Conservation (phyloP, 1,140 invertebrate species). For the Carposina sasakii region DNA sequence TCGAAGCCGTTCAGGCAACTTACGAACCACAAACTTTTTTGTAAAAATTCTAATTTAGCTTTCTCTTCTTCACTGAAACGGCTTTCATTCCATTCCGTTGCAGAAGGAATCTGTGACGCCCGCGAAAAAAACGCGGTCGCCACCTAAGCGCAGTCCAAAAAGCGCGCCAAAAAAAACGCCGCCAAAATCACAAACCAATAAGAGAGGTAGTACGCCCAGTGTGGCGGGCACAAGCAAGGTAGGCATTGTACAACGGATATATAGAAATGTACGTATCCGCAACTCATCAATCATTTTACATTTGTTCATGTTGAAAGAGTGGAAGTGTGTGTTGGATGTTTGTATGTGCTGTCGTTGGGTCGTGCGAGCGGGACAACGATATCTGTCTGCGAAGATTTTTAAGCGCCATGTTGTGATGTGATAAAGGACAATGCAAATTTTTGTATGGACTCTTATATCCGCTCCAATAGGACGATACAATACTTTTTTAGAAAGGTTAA, state of each 20-base stretch:
- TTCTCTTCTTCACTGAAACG: too few species aligned
- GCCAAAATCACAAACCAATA: constrained; percentile 36
- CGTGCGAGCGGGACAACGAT: background rate
- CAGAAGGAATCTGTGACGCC: constrained; percentile 46
- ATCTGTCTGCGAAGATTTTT: too few species aligned
- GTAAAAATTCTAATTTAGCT: too few species aligned
- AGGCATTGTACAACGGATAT: constrained; percentile 74
- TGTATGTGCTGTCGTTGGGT: constrained; percentile 19
- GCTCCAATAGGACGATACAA: too few species aligned
- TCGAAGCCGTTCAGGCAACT: too few species aligned
- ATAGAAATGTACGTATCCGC: constrained; percentile 74
- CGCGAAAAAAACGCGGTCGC: constrained; percentile 49
- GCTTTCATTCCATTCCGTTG: constrained; percentile 10
- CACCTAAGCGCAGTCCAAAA: constrained; percentile 50
- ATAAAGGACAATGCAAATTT: too few species aligned
- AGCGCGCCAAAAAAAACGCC: constrained; percentile 31
- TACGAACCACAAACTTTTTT: too few species aligned
- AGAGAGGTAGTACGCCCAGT: constrained; percentile 52
- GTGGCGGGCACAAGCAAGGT: constrained; percentile 68
- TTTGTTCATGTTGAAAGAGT: too few species aligned
- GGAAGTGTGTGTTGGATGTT: constrained; percentile 32
- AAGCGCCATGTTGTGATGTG: too few species aligned
- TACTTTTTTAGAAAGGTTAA: too few species aligned
- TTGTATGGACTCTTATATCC: too few species aligned
- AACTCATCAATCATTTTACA: constrained; percentile 46